These are phyloP conservation scores for Emydoidea blandingii DNA, from an alignment of 2,797 vertebrate genomes.

Conservation along the genomic window DNA sequence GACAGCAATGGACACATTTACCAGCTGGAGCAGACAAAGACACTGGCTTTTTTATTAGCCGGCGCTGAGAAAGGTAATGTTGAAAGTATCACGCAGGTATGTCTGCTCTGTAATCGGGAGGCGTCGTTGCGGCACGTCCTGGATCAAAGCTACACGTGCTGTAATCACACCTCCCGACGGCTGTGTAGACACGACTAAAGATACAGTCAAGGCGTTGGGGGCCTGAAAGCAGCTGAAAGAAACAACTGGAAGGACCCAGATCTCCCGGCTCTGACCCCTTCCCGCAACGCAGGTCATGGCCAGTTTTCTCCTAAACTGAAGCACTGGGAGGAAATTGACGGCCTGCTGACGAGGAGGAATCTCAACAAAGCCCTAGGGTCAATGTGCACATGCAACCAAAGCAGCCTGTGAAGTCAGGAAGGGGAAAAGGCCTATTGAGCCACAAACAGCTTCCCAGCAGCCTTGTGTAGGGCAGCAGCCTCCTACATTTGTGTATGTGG, in stretches of 20 bases:
- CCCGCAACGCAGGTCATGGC: not conserved
- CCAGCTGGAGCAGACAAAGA: not conserved
- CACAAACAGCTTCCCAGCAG: not conserved
- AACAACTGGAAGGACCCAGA: not conserved
- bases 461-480: fast-evolving
- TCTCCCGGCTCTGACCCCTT: not conserved
- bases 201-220: not conserved
- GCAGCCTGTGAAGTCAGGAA: not conserved
- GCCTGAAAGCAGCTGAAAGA: not conserved
- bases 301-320: not conserved
- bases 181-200: not conserved
- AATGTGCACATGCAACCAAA: not conserved
- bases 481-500: not conserved
- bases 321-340: not conserved
- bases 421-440: not conserved
- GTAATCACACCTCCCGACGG: not conserved
- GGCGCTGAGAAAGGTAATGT: not conserved
- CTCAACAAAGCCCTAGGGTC: not conserved
- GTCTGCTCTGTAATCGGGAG: too few species aligned
- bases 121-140: not conserved
- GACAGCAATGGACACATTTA: fast-evolving
- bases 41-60: not conserved
- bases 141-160: not conserved
- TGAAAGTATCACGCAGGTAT: not conserved
- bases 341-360: not conserved